Base-by-base conservation (phyloP, 2,888 invertebrate genomes). In the Hoplodrina blanda region DNA sequence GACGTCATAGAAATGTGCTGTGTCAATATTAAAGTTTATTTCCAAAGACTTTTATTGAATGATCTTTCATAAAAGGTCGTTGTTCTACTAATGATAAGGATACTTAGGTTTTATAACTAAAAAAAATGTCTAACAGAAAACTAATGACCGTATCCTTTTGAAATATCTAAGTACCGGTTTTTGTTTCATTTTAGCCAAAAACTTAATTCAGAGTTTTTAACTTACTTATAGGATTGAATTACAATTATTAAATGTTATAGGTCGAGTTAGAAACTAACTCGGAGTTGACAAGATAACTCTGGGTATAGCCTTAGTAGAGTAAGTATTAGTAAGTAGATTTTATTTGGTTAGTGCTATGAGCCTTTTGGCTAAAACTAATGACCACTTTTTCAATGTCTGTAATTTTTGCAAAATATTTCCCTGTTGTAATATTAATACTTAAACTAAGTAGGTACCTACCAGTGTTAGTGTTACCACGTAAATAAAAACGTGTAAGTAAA, bases 131-230 rank as follows among this genome's bases (percentile, higher is more conserved):
- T 73, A 52, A 25, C 20, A 62, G 55, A 49, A 19, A 41, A 30
- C 49, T 13, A 37, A 37, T 37, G 37, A 53, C 15, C 25, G 19
- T 10, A 37, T 59, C n/a, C 17, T 46, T 54, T 33, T 46, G 37
- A 62, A 61, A 69, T 69, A 41, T 61, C 11, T 17, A n/a, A n/a
- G n/a, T n/a, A 53, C n/a, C 54, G 13, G 10, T 13, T 46, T 46
- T 46, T 41, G 41, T 10, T 11, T 11, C 41, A 15, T 17, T 17
- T 46, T 1, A 3, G 44, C 44, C 0, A 44, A 44, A 13, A 46
- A 17, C 17, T 15, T 46, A 46, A 46, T 17, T 46, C 6, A 17
- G 17, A 46, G 46, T 46, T 46, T n/a, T n/a, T n/a, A n/a, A 46
- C 2, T 15, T 3, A 17, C 13, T 15, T 3, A 15, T 13, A 44